Percentiles rank a stretch among this genome's conserved stretches.
These are phyloP conservation scores for Lagorchestes hirsutus DNA, from an alignment of 2,797 vertebrate genomes.

Conservation along the genomic window DNA sequence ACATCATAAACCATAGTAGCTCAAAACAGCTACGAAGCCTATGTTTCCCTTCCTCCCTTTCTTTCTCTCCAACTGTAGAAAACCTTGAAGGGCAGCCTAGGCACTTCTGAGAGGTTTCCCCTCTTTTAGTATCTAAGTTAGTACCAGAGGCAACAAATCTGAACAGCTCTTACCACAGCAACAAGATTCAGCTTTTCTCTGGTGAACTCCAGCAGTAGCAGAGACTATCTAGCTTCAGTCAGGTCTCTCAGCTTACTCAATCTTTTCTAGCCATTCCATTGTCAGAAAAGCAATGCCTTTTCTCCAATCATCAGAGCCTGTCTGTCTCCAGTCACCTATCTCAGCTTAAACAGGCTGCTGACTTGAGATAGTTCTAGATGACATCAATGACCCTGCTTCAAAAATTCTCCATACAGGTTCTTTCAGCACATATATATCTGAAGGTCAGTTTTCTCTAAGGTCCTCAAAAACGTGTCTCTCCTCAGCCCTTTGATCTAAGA, in stretches of 20 bases:
- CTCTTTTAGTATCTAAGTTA: neutral
- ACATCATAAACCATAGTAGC: neutral
- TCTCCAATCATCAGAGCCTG: neutral
- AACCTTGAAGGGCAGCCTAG: neutral
- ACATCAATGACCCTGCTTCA: neutral
- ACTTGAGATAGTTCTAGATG: neutral
- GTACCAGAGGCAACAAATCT: neutral
- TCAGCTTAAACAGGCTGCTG: neutral
- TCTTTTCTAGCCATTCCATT: neutral
- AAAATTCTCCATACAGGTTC: neutral
- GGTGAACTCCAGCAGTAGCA: neutral
- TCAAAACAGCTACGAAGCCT: neutral
- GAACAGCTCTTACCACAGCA: neutral
- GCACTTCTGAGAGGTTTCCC: neutral
- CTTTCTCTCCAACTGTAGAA: neutral
- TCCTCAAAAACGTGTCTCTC: neutral
- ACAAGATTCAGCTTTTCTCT: neutral
- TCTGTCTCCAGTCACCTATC: neutral
- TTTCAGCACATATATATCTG: neutral
- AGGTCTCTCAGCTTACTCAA: neutral
- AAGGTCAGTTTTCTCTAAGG: neutral
- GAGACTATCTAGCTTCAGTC: neutral
- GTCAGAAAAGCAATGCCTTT: neutral
- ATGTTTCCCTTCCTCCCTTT: neutral
- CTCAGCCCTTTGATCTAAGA: neutral